These are phyloP conservation scores for Peromyscus melanophrys DNA, from an alignment of 2,797 vertebrate species.

Conservation along the genomic window DNA sequence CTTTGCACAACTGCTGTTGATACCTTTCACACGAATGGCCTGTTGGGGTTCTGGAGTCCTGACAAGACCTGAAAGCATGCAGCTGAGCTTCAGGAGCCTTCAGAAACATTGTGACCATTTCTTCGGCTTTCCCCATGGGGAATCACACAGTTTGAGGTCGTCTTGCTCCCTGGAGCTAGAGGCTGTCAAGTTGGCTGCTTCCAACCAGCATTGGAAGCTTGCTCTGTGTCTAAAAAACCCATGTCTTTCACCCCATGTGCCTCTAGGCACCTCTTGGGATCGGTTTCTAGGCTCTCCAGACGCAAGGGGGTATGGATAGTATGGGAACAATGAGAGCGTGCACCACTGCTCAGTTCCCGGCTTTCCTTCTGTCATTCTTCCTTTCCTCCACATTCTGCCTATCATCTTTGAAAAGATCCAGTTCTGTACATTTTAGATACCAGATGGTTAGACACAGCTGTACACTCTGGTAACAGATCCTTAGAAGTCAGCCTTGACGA, in stretches of 20 bases:
- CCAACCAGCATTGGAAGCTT: background rate
- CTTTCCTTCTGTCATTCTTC: background rate
- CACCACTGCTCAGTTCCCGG: background rate
- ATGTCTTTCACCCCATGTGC: background rate
- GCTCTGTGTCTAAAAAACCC: background rate
- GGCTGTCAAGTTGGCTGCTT: background rate
- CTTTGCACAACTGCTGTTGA: background rate
- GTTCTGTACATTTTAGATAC: background rate
- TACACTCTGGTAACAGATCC: background rate
- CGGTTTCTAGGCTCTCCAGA: background rate
- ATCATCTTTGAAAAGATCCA: background rate
- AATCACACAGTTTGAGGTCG: background rate
- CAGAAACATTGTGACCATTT: background rate
- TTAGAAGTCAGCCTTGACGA: conserved; percentile 28
- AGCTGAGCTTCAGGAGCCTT: background rate
- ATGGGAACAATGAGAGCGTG: background rate
- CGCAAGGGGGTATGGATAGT: background rate
- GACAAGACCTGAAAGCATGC: background rate
- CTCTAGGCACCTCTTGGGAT: background rate
- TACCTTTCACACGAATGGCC: background rate
- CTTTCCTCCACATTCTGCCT: too few relatives aligned
- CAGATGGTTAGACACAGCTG: background rate
- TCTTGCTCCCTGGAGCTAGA: background rate
- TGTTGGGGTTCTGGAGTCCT: background rate
- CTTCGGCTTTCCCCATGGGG: background rate